Evolutionary conservation across 1,140 invertebrate genomes (phyloP).

Genomic region (Rhagoletis zephyria): DNA sequence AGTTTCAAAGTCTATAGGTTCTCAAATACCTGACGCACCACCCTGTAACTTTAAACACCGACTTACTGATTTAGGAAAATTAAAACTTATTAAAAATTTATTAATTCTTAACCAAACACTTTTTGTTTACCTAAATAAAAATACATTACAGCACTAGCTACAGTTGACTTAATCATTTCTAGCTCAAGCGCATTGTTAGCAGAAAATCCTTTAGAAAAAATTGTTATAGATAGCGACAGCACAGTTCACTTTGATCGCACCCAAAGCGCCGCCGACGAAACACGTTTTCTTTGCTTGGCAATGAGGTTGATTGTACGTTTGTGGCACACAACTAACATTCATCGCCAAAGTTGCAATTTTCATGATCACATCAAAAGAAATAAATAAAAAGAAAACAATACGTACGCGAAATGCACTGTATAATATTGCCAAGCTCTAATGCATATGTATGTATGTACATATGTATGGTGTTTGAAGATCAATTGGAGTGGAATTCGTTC

Average conservation of each 20-base stretch:
- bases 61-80: no score
- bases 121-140: no score
- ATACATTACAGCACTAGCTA: no score
- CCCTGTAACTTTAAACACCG: no score
- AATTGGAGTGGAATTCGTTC: neutral
- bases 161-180: neutral
- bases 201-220: neutral
- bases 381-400: neutral
- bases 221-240: neutral
- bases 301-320: constrained; percentile 20
- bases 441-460: neutral
- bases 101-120: no score
- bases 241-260: constrained; percentile 3
- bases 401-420: neutral
- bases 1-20: no score
- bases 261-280: neutral
- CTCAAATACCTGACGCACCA: no score
- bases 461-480: neutral
- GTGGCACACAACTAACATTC: constrained; percentile 41
- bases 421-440: neutral
- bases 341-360: constrained; percentile 30
- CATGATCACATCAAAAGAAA: constrained; percentile 29
- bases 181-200: neutral
- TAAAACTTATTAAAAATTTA: no score
- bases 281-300: constrained; percentile 37